Evolutionary conservation across 1,140 invertebrate genomes (phyloP), one percentile per base, ranked within the genome.

Genomic region (Neocloeon triangulifer): DNA sequence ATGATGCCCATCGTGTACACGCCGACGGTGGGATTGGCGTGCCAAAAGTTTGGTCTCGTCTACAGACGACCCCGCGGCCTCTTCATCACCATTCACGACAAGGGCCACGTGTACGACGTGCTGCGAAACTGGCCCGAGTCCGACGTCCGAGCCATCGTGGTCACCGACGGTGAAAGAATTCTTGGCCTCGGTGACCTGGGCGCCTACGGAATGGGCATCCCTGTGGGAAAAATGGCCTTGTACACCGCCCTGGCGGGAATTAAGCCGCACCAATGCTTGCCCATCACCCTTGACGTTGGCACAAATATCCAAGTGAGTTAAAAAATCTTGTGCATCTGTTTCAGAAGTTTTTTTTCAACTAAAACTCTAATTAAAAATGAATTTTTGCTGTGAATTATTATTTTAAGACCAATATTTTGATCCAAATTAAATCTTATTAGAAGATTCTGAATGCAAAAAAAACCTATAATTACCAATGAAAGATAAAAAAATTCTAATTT

Each of bases 41-140:
- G 91, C 58, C 85, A 92, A 54, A 82, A 91, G 48, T 96, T 84
- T 52, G 91, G 91, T n/a, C 59, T 85, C 12, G 75, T 94, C 32
- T 95, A 84, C 52, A 65, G 84, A 19, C 62, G 85, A 46, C 85
- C 91, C 0, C 69, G 81, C 27, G 91, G 91, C 8, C 58, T 98
- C n/a, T 98, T 86, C 46, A 79, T 99, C 40, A 89, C 85, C 13
- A 92, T 97, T 30, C 73, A 97, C 50, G 94, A 98, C 49, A 76
- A 77, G 43, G 88, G 85, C 5, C 81, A 96, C 52, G 56, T 92
- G 4, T 81, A 77, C 43, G 70, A 85, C 20, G 64, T 88, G 4
- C 45, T 91, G 1, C 68, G 66, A 46, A 84, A 84, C 46, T 86
- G 79, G 78, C 89, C 88, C 0, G 75, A 85, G 45, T 59, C 69